phyloP scores from a whole-genome alignment of 2,888 invertebrate genomes.

The Lasius fuliginosus region DNA sequence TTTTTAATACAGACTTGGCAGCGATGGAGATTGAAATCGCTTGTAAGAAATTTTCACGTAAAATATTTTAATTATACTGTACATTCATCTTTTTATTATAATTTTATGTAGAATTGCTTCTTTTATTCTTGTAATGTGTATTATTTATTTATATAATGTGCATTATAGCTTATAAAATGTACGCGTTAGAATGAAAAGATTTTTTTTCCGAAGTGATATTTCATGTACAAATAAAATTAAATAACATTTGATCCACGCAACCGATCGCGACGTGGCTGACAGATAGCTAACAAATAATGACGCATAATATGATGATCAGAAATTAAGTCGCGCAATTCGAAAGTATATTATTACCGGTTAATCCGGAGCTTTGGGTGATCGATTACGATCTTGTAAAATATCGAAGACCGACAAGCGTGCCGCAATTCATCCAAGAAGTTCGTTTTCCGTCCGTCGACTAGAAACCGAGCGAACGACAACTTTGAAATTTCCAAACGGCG shows the following conservation, averaged over 20 bases:
- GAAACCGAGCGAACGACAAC: constrained; percentile 28
- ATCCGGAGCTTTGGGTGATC: constrained; percentile 35
- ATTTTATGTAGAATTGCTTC: background rate
- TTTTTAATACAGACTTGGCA: background rate
- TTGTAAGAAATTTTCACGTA: background rate
- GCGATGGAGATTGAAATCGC: background rate
- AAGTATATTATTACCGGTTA: constrained; percentile 33
- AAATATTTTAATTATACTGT: background rate
- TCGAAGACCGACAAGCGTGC: constrained; percentile 13
- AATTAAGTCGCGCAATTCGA: constrained; percentile 23
- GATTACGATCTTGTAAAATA: constrained; percentile 40
- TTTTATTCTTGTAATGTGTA: background rate
- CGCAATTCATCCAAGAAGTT: constrained; percentile 5
- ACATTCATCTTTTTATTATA: background rate
- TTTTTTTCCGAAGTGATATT: constrained; percentile 4
- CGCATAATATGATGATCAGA: background rate
- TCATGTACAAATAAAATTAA: constrained; percentile 12
- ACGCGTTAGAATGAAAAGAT: background rate
- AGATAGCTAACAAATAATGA: constrained; percentile 30
- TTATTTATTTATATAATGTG: no score
- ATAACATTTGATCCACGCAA: background rate
- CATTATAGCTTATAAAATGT: background rate
- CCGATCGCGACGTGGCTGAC: constrained; percentile 13
- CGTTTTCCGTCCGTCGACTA: background rate
- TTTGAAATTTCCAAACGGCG: constrained; percentile 45